These are phyloP conservation scores for Clunio marinus DNA, from an alignment of 2,888 invertebrate species.

Conservation along the genomic window DNA sequence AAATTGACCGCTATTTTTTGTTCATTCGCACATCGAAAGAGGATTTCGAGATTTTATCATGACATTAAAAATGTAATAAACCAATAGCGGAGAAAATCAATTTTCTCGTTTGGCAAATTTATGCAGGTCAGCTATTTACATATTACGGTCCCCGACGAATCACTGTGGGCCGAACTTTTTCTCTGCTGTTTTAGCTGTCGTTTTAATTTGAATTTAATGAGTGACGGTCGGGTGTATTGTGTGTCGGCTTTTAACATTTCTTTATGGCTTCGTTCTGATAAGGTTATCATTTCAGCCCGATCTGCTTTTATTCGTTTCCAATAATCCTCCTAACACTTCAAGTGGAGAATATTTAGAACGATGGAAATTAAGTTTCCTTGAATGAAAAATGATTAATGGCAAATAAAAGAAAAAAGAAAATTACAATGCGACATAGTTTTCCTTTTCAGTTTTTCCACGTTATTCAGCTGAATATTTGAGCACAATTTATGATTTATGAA, in stretches of 20 bases:
- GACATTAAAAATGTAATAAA: slow-evolving; percentile 5
- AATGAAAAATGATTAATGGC: slow-evolving; percentile 13
- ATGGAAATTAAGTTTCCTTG: no score
- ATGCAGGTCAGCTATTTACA: slow-evolving; percentile 20
- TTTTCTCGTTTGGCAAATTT: slow-evolving; percentile 4
- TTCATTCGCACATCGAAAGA: slow-evolving; percentile 8
- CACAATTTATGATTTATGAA: no score
- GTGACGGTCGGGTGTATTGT: background rate
- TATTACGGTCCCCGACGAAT: background rate
- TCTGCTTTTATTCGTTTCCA: slow-evolving; percentile 3
- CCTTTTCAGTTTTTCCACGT: no score
- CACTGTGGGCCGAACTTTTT: background rate
- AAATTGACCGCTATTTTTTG: background rate
- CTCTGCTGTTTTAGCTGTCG: background rate
- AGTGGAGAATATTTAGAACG: no score
- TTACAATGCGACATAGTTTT: no score
- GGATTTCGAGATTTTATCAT: slow-evolving; percentile 25
- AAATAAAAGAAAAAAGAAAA: no score
- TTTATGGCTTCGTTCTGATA: background rate
- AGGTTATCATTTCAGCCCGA: background rate
- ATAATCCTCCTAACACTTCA: background rate
- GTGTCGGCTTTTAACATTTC: background rate
- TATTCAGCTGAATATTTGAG: no score
- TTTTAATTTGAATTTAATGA: slow-evolving; percentile 17
- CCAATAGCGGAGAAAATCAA: slow-evolving; percentile 15